A percentile compares a stretch with the other conserved stretches of the same genome.
Evolutionary conservation across 2,113 vertebrate species (phyloP).

Genomic region (Crotalus helleri): DNA sequence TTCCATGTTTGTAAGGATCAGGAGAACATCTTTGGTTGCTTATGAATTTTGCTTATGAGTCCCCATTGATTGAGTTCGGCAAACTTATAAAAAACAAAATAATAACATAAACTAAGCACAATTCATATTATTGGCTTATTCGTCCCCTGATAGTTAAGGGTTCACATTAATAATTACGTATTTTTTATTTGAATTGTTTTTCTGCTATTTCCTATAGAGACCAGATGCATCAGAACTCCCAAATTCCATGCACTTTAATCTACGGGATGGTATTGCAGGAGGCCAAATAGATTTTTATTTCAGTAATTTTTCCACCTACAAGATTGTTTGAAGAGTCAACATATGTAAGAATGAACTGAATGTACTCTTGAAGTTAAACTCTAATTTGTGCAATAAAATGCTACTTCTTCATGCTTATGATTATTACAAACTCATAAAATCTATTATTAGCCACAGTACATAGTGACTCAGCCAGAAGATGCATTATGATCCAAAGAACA

Average conservation of each 20-base stretch:
- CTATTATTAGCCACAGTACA: neutral
- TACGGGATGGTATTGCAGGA: neutral
- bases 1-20: neutral
- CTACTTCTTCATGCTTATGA: neutral
- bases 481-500: neutral
- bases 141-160: neutral
- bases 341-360: neutral
- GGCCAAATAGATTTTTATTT: neutral
- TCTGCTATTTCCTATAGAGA: neutral
- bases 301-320: constrained; percentile 7
- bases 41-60: neutral
- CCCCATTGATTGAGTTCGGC: neutral
- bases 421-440: neutral
- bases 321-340: neutral
- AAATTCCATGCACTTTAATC: neutral
- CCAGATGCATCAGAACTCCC: neutral
- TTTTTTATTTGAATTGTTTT: neutral
- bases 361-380: neutral
- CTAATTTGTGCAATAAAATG: neutral
- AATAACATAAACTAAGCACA: neutral
- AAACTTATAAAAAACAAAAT: neutral
- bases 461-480: neutral
- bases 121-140: neutral
- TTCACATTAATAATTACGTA: neutral
- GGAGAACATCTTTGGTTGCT: neutral